Evolutionary conservation across 2,113 vertebrate genomes (phyloP).

Genomic region (Engystomops pustulosus): DNA sequence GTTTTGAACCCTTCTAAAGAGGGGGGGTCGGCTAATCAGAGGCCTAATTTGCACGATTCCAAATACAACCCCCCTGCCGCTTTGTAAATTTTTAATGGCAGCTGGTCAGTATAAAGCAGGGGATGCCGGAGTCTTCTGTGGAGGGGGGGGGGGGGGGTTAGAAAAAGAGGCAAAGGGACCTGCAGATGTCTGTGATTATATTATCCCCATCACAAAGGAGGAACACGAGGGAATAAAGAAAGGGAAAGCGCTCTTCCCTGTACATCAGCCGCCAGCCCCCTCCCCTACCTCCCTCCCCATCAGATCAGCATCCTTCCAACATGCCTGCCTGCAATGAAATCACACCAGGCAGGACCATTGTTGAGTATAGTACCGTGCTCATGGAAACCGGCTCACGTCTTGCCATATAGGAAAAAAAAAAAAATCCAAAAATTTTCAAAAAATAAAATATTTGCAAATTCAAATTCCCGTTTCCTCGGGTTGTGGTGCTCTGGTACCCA

Average conservation of each 20-base stretch:
- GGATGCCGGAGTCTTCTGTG: too few relatives aligned
- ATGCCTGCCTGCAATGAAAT: constrained; percentile 33
- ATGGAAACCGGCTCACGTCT: constrained; percentile 28
- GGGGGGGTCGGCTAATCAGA: neutral
- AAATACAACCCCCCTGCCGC: neutral
- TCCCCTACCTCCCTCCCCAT: constrained; percentile 14
- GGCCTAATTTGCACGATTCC: constrained; percentile 5
- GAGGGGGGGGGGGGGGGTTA: neutral
- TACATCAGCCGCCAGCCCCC: constrained; percentile 7
- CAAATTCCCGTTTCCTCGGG: neutral
- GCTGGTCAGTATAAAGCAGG: neutral
- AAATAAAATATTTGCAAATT: neutral
- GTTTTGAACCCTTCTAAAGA: constrained; percentile 21
- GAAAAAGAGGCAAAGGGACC: neutral
- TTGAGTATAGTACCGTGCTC: constrained; percentile 29
- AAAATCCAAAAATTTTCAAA: neutral
- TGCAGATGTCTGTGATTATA: constrained; percentile 50
- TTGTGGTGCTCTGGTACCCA: neutral
- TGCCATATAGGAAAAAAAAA: neutral
- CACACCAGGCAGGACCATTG: constrained; percentile 42
- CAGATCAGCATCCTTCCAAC: constrained; percentile 47
- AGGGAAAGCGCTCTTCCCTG: neutral
- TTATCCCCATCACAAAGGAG: constrained; percentile 36
- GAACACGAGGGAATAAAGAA: constrained; percentile 18
- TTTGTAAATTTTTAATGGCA: neutral